Conservation (phyloP, 1,140 invertebrate species). For the Propsilocerus akamusi region DNA sequence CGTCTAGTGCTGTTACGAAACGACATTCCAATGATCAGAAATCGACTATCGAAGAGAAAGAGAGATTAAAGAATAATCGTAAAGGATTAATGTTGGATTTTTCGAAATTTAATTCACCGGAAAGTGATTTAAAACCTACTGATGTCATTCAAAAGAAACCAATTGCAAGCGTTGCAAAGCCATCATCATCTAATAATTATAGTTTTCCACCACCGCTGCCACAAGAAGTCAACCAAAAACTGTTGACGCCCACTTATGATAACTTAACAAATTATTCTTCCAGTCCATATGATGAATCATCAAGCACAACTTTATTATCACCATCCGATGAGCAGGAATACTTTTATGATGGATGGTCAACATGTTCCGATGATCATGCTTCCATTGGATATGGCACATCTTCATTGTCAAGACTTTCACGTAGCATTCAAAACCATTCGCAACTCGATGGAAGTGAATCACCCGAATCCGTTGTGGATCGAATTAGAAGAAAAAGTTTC, state of each 20-base stretch:
- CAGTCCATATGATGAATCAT: constrained; percentile 20
- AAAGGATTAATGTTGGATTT: constrained; percentile 48
- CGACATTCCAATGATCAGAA: background rate
- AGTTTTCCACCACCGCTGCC: constrained; percentile 19
- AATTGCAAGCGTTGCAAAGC: constrained; percentile 18
- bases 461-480: constrained; percentile 57
- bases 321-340: constrained; percentile 35
- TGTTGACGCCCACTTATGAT: constrained; percentile 21
- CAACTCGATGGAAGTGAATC: constrained; percentile 21
- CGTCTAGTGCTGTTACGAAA: background rate
- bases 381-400: constrained; percentile 20
- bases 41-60: background rate
- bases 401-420: constrained; percentile 30
- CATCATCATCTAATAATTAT: constrained; percentile 25
- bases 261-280: constrained; percentile 24
- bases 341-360: constrained; percentile 47
- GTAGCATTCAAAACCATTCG: constrained; percentile 17
- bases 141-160: constrained; percentile 19
- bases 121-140: constrained; percentile 27
- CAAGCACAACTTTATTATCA: constrained; percentile 29
- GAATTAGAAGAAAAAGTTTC: constrained; percentile 73
- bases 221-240: constrained; percentile 22
- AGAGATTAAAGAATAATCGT: constrained; percentile 12
- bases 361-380: constrained; percentile 36
- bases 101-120: constrained; percentile 30